phyloP scores from a whole-genome alignment of 2,888 invertebrate genomes.

The Anaspis maculata region DNA sequence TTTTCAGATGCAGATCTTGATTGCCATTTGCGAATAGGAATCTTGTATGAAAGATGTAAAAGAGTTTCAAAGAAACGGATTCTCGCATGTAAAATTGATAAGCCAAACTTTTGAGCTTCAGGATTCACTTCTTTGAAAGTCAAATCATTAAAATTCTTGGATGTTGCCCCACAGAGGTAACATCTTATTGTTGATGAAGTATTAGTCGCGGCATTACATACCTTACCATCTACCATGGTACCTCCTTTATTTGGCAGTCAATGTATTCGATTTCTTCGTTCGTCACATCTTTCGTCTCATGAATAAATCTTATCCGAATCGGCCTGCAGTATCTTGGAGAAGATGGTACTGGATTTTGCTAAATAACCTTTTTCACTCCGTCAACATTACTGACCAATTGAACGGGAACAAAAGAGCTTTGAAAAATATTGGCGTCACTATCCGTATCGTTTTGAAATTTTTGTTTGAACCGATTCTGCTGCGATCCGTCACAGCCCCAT shows the following conservation, averaged over 20 bases:
- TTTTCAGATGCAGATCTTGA: constrained; percentile 1
- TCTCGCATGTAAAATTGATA: constrained; percentile 15
- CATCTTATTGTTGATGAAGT: constrained; percentile 22
- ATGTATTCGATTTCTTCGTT: constrained; percentile 21
- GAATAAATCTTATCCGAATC: constrained; percentile 23
- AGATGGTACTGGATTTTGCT: constrained; percentile 27
- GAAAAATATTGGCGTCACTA: constrained; percentile 26
- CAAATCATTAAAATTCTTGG: not conserved
- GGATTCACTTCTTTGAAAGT: no score
- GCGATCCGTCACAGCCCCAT: constrained; percentile 25
- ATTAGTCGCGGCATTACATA: constrained; percentile 23
- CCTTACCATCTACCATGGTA: constrained; percentile 25
- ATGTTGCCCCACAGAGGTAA: constrained; percentile 18
- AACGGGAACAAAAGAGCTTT: constrained; percentile 21
- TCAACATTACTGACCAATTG: constrained; percentile 15
- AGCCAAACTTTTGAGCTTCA: constrained; percentile 12
- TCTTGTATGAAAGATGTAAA: constrained; percentile 5
- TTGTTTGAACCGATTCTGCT: constrained; percentile 24
- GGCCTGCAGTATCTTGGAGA: constrained; percentile 26
- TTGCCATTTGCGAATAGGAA: constrained; percentile 3
- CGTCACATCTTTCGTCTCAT: constrained; percentile 22
- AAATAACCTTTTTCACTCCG: constrained; percentile 21
- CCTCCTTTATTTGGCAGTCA: constrained; percentile 3
- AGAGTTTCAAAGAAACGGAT: constrained; percentile 15
- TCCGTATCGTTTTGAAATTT: constrained; percentile 18